These are phyloP conservation scores for Microcebus tavaratra DNA, from an alignment of 2,113 vertebrate genomes.

Conservation along the genomic window DNA sequence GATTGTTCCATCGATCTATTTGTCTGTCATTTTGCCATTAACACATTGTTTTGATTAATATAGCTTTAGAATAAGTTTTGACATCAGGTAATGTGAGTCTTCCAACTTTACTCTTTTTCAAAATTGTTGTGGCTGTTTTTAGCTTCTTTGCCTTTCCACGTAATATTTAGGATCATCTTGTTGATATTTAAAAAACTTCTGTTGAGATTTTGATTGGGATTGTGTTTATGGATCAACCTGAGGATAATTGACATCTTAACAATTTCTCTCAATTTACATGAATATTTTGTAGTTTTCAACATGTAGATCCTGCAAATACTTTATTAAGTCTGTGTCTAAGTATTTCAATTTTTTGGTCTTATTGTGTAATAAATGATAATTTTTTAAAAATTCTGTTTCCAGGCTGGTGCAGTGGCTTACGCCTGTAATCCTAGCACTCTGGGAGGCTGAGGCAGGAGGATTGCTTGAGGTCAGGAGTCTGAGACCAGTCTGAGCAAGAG, in stretches of 20 bases:
- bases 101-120: conserved; percentile 12
- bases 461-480: too few species aligned
- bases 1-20: not conserved
- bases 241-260: conserved; percentile 27
- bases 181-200: not conserved
- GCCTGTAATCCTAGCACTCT: too few species aligned
- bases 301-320: conserved; percentile 4
- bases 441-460: too few species aligned
- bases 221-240: not conserved
- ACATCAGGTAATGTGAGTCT: not conserved
- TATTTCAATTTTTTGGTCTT: not conserved
- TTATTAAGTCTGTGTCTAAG: not conserved
- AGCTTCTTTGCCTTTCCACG: not conserved
- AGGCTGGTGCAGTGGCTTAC: too few species aligned
- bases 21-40: not conserved
- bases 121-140: not conserved
- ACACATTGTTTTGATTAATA: not conserved
- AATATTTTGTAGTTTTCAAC: conserved; percentile 25
- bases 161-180: conserved; percentile 10
- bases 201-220: not conserved
- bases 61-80: not conserved
- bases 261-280: not conserved
- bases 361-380: not conserved
- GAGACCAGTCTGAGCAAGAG: too few species aligned
- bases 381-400: not conserved